Conservation (phyloP, 2,888 invertebrate genomes). For the Sphinx pinastri region DNA sequence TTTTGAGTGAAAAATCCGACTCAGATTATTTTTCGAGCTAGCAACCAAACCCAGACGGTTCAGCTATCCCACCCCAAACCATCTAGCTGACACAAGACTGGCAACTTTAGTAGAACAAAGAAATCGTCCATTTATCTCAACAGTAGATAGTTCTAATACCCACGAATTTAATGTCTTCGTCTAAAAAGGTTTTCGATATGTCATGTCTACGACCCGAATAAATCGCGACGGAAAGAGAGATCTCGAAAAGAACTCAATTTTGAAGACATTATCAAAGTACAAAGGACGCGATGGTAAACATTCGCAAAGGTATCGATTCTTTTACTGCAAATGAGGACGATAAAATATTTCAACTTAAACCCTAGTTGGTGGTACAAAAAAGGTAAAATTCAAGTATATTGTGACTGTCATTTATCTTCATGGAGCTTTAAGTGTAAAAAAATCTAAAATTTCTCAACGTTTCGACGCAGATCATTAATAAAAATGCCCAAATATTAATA, state of each 20-base stretch:
- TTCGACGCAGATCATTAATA: constrained; percentile 38
- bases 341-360: constrained; percentile 14
- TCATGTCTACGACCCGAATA: constrained; percentile 23
- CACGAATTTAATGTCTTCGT: constrained; percentile 18
- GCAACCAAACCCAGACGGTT: too few species aligned
- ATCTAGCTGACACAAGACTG: too few species aligned
- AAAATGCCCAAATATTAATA: constrained; percentile 37
- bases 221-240: constrained; percentile 11
- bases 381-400: constrained; percentile 12
- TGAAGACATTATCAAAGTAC: constrained; percentile 8
- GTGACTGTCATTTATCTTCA: constrained; percentile 9
- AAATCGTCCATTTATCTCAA: background rate
- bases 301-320: constrained; percentile 13
- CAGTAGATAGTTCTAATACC: constrained; percentile 2
- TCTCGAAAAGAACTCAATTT: constrained; percentile 18
- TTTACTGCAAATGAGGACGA: constrained; percentile 18
- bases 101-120: background rate
- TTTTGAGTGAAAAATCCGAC: too few species aligned
- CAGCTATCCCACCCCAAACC: too few species aligned
- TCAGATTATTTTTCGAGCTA: too few species aligned
- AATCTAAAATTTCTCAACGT: constrained; percentile 16
- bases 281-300: constrained; percentile 17
- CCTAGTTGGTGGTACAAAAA: background rate
- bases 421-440: constrained; percentile 13
- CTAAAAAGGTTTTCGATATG: constrained; percentile 11